Conservation (phyloP, 2,797 vertebrate genomes). For the Heteromormyrus szaboi region DNA sequence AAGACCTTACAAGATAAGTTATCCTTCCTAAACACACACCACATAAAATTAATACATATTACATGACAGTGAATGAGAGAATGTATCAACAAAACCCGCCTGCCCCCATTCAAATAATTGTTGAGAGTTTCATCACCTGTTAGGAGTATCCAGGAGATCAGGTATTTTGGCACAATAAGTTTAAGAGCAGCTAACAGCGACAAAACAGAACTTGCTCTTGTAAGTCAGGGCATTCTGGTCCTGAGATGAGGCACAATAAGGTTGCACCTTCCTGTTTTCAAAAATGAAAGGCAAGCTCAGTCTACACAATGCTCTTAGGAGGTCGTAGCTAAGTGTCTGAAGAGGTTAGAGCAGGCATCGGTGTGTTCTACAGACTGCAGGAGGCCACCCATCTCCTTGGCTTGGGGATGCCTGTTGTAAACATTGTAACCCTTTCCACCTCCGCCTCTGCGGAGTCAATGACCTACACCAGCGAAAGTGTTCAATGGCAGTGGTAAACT, state of each 20-base stretch:
- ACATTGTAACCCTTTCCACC: neutral
- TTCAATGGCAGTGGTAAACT: slow-evolving; percentile 77
- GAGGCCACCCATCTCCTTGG: neutral
- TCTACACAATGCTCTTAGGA: neutral
- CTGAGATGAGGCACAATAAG: neutral
- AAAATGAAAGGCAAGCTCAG: neutral
- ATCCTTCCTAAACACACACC: neutral
- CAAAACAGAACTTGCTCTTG: neutral
- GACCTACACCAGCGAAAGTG: slow-evolving; percentile 64
- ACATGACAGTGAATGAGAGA: neutral
- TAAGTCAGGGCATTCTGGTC: neutral
- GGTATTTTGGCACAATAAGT: neutral
- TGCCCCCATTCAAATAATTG: neutral
- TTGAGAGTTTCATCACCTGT: neutral
- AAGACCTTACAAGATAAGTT: neutral
- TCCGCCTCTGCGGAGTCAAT: neutral
- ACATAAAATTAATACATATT: neutral
- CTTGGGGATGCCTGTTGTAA: neutral
- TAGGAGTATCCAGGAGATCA: neutral
- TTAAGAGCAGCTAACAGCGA: neutral
- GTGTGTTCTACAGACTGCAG: neutral
- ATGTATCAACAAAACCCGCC: neutral
- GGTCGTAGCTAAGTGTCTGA: neutral
- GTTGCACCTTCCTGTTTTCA: neutral
- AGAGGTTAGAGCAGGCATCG: neutral